These are phyloP conservation scores for Galaxias olidus DNA, from an alignment of 2,797 vertebrate genomes.

Conservation along the genomic window DNA sequence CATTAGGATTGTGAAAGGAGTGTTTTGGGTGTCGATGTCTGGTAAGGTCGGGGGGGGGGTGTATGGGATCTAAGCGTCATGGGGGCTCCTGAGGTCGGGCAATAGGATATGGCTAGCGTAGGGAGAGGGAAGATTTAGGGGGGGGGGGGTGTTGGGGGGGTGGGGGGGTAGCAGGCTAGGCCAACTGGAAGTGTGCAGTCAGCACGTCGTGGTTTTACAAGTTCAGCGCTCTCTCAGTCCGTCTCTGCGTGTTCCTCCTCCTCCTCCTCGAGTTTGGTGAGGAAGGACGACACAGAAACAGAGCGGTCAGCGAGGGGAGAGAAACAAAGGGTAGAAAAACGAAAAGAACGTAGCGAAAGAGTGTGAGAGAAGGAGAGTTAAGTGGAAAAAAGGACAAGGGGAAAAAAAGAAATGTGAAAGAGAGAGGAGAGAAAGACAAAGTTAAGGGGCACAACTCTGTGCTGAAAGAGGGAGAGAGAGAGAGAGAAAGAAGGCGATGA, in stretches of 20 bases:
- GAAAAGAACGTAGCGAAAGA: no score
- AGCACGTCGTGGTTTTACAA: constrained; percentile 41
- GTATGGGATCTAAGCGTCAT: no score
- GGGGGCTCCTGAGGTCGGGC: not conserved
- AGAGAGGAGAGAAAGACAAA: not conserved
- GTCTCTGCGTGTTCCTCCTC: constrained; percentile 16
- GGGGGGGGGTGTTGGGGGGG: not conserved
- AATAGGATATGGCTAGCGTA: not conserved
- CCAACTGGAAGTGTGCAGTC: constrained; percentile 36
- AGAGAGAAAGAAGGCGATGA: constrained; percentile 16
- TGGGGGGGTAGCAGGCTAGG: constrained; percentile 5
- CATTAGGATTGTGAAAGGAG: no score
- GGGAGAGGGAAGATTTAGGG: constrained; percentile 2
- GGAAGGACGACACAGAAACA: constrained; percentile 1
- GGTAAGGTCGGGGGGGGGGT: no score
- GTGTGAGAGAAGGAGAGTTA: not conserved
- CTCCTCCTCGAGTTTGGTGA: constrained; percentile 18
- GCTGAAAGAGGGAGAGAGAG: constrained; percentile 15
- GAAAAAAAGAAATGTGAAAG: constrained; percentile 18
- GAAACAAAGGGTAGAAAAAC: no score
- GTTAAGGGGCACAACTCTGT: not conserved
- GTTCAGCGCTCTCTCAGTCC: constrained; percentile 14
- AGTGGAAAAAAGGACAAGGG: not conserved
- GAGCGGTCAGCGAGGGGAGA: constrained; percentile 11
- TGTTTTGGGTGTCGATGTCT: no score